Conservation (phyloP, 2,888 invertebrate species). For the Athalia circularis region DNA sequence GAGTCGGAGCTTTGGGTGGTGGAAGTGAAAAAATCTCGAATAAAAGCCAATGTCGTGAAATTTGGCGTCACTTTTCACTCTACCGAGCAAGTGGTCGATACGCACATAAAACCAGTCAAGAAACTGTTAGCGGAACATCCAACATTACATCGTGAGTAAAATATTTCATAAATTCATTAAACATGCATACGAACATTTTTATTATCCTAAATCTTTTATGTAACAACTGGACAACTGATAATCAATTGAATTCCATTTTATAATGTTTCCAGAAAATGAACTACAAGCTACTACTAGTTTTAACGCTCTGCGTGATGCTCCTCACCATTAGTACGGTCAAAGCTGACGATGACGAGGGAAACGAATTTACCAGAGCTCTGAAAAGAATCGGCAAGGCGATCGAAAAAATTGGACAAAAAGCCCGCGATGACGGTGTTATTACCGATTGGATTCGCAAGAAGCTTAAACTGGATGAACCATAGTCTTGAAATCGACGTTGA, state of each 20-base stretch:
- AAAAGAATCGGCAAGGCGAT: constrained; percentile 41
- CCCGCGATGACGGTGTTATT: constrained; percentile 35
- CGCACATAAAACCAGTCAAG: background rate
- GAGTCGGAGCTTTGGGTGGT: background rate
- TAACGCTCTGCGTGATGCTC: constrained; percentile 24
- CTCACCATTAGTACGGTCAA: constrained; percentile 13
- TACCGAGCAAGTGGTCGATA: background rate
- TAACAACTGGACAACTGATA: background rate
- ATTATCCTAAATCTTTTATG: background rate
- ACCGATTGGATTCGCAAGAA: constrained; percentile 38
- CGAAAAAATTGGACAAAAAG: constrained; percentile 42
- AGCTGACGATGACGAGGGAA: constrained; percentile 10
- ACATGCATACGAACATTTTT: too few species aligned
- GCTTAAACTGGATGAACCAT: constrained; percentile 16
- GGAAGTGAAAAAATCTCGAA: background rate
- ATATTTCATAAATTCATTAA: too few species aligned
- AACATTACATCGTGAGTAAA: too few species aligned
- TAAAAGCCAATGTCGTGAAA: background rate
- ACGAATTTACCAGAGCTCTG: constrained; percentile 30
- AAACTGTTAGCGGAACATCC: background rate
- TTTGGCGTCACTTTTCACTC: background rate
- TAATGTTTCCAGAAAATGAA: constrained; percentile 22
- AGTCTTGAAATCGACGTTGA: background rate
- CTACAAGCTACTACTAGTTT: background rate
- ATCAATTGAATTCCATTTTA: background rate